A percentile compares a stretch with the other conserved stretches of the same genome.
phyloP scores from a whole-genome alignment of 1,140 invertebrate genomes.

The Leptoteleia sp. region DNA sequence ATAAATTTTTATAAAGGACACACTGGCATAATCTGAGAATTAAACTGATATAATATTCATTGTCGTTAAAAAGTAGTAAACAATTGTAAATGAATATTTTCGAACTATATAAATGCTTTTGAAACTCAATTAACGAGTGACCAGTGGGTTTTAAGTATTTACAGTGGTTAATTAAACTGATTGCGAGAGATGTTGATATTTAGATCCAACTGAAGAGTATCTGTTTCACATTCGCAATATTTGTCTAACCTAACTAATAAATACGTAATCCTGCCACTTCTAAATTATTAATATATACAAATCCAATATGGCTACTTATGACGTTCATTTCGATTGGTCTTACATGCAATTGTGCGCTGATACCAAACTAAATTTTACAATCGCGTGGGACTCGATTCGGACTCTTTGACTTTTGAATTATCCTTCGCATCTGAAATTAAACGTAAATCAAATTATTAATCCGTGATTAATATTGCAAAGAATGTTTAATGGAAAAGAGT shows the following conservation, averaged over 20 bases:
- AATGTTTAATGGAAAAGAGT: too few species aligned
- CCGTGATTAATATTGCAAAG: too few species aligned
- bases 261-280: slow-evolving; percentile 43
- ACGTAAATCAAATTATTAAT: too few species aligned
- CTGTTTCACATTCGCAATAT: slow-evolving; percentile 33
- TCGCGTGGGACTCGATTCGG: slow-evolving; percentile 22
- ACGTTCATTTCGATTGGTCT: slow-evolving; percentile 43
- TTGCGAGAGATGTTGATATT: slow-evolving; percentile 32
- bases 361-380: slow-evolving; percentile 27
- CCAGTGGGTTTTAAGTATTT: slow-evolving; percentile 12
- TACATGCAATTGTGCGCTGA: slow-evolving; percentile 49
- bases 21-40: background rate
- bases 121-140: slow-evolving; percentile 8
- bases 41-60: slow-evolving; percentile 11
- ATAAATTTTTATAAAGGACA: background rate
- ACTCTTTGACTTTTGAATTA: slow-evolving; percentile 26
- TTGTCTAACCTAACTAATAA: slow-evolving; percentile 51
- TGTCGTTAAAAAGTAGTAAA: slow-evolving; percentile 13
- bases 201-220: slow-evolving; percentile 25
- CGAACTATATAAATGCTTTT: background rate
- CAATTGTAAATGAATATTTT: slow-evolving; percentile 11
- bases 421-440: slow-evolving; percentile 15
- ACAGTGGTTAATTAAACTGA: slow-evolving; percentile 6
- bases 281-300: slow-evolving; percentile 61
- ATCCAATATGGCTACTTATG: slow-evolving; percentile 51